Base-by-base conservation (phyloP, 2,797 vertebrate species). In the Melanotaenia maccullochi region DNA sequence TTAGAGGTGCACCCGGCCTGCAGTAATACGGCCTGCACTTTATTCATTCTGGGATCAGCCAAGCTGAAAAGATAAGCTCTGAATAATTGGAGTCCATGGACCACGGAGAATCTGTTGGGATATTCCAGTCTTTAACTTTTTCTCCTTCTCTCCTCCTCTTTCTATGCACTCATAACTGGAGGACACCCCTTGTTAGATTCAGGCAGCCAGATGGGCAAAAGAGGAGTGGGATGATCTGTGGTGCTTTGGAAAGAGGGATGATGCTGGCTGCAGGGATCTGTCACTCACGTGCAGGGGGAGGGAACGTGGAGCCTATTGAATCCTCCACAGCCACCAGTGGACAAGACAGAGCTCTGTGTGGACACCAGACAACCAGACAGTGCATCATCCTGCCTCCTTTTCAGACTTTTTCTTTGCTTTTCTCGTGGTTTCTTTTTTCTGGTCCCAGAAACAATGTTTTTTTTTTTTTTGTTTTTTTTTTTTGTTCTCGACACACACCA, bases 31-130 rank as follows among this genome's bases (percentile, higher is more conserved):
- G 90, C 92, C 91, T 84, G 91, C 95, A 94, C 95, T 96, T 97
- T 95, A 96, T 96, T 96, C 96, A 97, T 90, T 93, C 88, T 87
- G 90, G 93, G 94, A 94, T 95, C 95, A 93, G 92, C 93, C 84
- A 83, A 93, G 92, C 95, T 96, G 95, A 95, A 96, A 96, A 96
- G 96, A 97, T 97, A 97, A 98, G 96, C 96, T 97, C 94, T 96
- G 96, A 97, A 97, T 96, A 96, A 98, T 96, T 96, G 95, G 95
- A 95, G 94, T 81, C 95, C 94, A 91, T 92, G 91, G 94, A 96
- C 95, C 95, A 94, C 87, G 87, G 93, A 95, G 93, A 96, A 95
- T 96, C 95, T 93, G 93, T 92, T 90, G 90, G 89, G 91, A 89
- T 92, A 88, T 89, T 64, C 6, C 74, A 89, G 93, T 94, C 90